phyloP scores from a whole-genome alignment of 2,113 vertebrate species.

The Porphyrio hochstetteri region DNA sequence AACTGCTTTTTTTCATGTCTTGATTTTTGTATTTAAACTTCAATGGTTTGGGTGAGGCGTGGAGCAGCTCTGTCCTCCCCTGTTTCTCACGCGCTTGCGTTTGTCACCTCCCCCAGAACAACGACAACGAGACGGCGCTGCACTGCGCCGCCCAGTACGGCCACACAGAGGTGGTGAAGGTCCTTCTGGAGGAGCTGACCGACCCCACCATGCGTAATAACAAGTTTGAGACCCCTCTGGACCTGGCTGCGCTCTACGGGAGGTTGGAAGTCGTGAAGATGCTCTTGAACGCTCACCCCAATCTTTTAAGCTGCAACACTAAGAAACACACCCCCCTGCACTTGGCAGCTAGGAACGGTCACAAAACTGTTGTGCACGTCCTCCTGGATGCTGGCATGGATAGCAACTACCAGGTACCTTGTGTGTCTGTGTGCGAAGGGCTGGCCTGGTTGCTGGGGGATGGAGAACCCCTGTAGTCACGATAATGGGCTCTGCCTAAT shows the following conservation, averaged over 20 bases:
- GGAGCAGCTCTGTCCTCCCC: background rate
- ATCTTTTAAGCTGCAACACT: slow-evolving; percentile 92
- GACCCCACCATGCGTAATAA: slow-evolving; percentile 99
- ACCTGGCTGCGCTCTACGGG: slow-evolving; percentile 93
- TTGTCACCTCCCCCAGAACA: slow-evolving; percentile 83
- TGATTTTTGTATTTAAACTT: slow-evolving; percentile 61
- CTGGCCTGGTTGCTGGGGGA: background rate
- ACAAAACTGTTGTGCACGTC: slow-evolving; percentile 91
- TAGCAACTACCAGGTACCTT: slow-evolving; percentile 93
- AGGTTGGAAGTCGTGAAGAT: slow-evolving; percentile 97
- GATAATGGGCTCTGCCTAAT: background rate
- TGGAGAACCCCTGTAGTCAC: background rate
- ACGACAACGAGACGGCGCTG: slow-evolving; percentile 96
- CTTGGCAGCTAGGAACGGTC: slow-evolving; percentile 92
- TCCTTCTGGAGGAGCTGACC: slow-evolving; percentile 94
- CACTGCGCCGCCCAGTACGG: slow-evolving; percentile 98
- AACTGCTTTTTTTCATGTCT: background rate
- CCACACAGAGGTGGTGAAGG: slow-evolving; percentile 91
- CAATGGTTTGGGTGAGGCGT: background rate
- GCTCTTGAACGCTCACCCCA: slow-evolving; percentile 93
- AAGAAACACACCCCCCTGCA: slow-evolving; percentile 96
- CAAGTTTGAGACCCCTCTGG: slow-evolving; percentile 95
- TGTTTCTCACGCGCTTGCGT: background rate
- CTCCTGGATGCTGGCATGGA: slow-evolving; percentile 95
- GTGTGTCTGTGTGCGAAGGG: background rate